A percentile compares a stretch with the other conserved stretches of the same genome.
Conservation (phyloP, 2,113 vertebrate genomes). For the Drymodes brunneopygia region DNA sequence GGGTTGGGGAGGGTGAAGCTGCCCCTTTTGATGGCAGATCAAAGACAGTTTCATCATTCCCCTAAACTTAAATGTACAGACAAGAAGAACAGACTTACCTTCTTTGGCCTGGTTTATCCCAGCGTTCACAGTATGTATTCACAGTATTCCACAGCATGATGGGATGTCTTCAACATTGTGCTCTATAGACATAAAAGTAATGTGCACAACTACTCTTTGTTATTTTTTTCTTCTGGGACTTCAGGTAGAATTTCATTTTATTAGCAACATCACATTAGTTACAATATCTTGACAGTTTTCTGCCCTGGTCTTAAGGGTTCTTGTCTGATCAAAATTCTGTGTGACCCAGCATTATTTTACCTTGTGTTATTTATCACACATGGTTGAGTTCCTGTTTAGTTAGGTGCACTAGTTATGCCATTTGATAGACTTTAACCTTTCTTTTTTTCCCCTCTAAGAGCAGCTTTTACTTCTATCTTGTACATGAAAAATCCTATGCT, state of each 20-base stretch:
- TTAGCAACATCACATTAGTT: not conserved
- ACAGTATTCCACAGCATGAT: not conserved
- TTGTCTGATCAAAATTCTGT: not conserved
- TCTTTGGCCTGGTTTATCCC: not conserved
- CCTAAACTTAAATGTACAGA: not conserved
- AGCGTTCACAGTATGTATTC: not conserved
- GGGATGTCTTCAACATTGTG: not conserved
- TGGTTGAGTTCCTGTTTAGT: not conserved
- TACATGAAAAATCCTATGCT: not conserved
- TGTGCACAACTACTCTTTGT: not conserved
- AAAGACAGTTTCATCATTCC: not conserved
- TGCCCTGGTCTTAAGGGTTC: not conserved
- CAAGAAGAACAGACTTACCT: not conserved
- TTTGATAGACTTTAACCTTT: not conserved
- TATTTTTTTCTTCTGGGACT: not conserved
- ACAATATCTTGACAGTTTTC: not conserved
- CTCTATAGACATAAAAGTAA: not conserved
- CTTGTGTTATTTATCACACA: not conserved
- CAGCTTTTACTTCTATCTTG: not conserved
- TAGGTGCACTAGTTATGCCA: not conserved
- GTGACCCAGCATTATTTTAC: not conserved
- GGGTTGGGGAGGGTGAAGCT: not conserved
- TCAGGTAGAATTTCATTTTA: not conserved
- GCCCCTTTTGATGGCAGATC: not conserved
- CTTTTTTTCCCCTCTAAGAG: not conserved